Conservation (phyloP, 1,140 invertebrate genomes). For the Aleiodes sp. region DNA sequence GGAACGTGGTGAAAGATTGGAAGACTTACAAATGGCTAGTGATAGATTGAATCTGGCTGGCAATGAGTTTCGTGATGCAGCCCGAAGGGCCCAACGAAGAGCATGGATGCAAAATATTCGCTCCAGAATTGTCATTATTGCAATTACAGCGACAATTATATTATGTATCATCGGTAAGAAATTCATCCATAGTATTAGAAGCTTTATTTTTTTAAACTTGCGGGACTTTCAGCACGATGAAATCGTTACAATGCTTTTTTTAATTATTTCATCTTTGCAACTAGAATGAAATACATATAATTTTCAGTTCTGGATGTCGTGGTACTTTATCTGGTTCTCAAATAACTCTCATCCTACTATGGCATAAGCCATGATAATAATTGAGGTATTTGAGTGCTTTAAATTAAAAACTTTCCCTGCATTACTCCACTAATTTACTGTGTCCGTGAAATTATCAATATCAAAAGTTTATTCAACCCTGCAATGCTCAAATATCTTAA, state of each 20-base stretch:
- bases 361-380: slow-evolving; percentile 40
- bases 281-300: no score
- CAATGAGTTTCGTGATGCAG: slow-evolving; percentile 65
- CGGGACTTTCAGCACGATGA: neutral
- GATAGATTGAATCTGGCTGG: slow-evolving; percentile 64
- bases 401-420: no score
- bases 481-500: slow-evolving; percentile 40
- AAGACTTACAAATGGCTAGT: slow-evolving; percentile 68
- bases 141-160: slow-evolving; percentile 50
- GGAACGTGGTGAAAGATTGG: slow-evolving; percentile 68
- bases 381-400: slow-evolving; percentile 44
- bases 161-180: slow-evolving; percentile 48
- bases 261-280: neutral
- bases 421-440: neutral
- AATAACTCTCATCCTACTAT: slow-evolving; percentile 42
- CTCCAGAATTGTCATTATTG: slow-evolving; percentile 54
- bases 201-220: neutral
- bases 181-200: no score
- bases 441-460: neutral
- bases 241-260: neutral
- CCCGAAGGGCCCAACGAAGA: slow-evolving; percentile 62
- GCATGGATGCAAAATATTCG: slow-evolving; percentile 68
- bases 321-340: slow-evolving; percentile 62
- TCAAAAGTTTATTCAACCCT: neutral
- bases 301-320: slow-evolving; percentile 61